Evolutionary conservation across 92 coral and sea anemone species (phyloP), one percentile per base, ranked within the genome.

Genomic region (Nematostella vectensis): DNA sequence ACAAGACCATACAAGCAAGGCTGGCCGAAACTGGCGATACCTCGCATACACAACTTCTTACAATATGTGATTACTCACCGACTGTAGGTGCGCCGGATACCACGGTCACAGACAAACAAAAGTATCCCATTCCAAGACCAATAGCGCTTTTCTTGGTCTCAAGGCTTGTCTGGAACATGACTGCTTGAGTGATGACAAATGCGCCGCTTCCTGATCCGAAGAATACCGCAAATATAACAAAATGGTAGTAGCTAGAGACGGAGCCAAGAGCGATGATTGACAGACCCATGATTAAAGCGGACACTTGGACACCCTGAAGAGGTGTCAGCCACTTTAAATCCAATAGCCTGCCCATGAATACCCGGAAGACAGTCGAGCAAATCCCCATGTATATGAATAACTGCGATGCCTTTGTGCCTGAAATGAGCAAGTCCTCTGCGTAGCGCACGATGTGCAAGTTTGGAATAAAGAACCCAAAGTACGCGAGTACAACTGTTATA

Each of bases 381-480:
- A 54, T 29, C 31, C 71, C 71, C 40, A 65, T 54, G 25, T 6
- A 22, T 8, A 18, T 65, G 61, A 54, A 65, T 62, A 65, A 39
- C 10, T 53, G 68, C 16, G 72, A 66, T 9, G 72, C 61, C 48
- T 66, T 54, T 18, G 54, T 53, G 25, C 51, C 50, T 21, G 72
- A 30, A 18, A 66, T 66, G 26, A 17, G 27, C 16, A 23, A 38
- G 13, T 66, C 72, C 29, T 66, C 36, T 20, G 70, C 70, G 42
- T 50, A 64, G 13, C 70, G 22, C 0, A 64, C 70, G 49, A 64
- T 20, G 18, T 64, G 70, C 36, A 64, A 16, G 44, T 15, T 11
- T 13, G 70, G 70, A 11, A 31, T 9, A 38, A 36, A 53, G 4
- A 64, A 22, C 16, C 38, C 70, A 52, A 64, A 37, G 31, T 19